A percentile compares a stretch with the other conserved stretches of the same genome.
Evolutionary conservation across 2,113 vertebrate species (phyloP).

Genomic region (Noctilio leporinus): DNA sequence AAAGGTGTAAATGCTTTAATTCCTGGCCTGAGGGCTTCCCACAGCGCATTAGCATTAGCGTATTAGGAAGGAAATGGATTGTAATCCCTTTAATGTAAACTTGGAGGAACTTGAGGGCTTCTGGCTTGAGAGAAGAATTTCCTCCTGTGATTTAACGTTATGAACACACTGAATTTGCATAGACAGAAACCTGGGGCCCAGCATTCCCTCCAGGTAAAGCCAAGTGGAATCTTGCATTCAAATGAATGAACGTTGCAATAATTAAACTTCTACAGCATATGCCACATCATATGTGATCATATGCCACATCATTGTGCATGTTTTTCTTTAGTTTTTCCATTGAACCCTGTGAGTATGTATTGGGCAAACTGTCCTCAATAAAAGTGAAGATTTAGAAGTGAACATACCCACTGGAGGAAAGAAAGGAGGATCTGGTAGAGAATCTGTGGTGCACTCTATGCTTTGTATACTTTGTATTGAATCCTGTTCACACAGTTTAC

Average conservation of each 20-base stretch:
- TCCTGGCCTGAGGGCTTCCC: slow-evolving; percentile 82
- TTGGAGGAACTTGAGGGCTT: slow-evolving; percentile 74
- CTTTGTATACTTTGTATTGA: background rate
- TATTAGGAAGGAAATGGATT: slow-evolving; percentile 85
- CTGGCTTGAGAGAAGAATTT: slow-evolving; percentile 75
- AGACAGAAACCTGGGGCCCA: background rate
- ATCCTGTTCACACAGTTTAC: background rate
- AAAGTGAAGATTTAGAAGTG: background rate
- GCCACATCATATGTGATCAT: too few relatives aligned
- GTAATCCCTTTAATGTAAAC: slow-evolving; percentile 85
- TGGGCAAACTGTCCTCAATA: background rate
- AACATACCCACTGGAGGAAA: background rate
- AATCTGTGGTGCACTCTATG: background rate
- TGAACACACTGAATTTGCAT: slow-evolving; percentile 66
- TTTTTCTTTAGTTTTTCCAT: background rate
- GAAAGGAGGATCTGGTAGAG: background rate
- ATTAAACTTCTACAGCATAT: background rate
- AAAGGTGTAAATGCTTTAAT: slow-evolving; percentile 83
- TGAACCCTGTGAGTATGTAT: background rate
- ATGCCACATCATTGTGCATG: accelerated
- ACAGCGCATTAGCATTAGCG: slow-evolving; percentile 81
- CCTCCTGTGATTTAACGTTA: slow-evolving; percentile 63
- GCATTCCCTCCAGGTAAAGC: background rate
- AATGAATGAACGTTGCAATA: background rate
- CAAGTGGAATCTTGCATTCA: background rate